Base-by-base conservation (phyloP, 2,797 vertebrate species). In the Dendrocincla tyrannina region DNA sequence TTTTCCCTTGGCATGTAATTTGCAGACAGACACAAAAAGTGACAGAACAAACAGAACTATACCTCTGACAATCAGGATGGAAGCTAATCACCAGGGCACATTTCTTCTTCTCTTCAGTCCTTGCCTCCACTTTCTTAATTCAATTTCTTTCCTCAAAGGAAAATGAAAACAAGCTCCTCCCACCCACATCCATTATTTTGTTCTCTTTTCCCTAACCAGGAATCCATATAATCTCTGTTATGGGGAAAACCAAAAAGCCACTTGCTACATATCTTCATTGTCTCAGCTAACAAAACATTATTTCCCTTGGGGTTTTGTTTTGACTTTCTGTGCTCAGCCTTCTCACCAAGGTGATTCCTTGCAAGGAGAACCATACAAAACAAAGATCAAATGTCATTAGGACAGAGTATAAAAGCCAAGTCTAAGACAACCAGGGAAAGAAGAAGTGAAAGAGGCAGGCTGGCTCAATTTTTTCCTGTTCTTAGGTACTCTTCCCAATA, bases 1-100 rank as follows among this genome's bases (percentile, higher is more conserved):
- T 94, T 97, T 91, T 95, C 76, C 62, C 82, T 84, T 84, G 83
- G 73, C 58, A 66, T 30, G 39, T 75, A 95, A 94, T 93, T 91
- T 91, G 86, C 90, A 95, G 78, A 53, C 33, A 63, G 37, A 53
- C 39, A 89, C 68, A 88, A 83, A 60, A 89, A 81, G 69, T 27
- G 19, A 86, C 1, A 0, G 78, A 92, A 84, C 19, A 83, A 92
- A 92, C 59, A 75, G 53, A 93, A 86, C 39, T 68, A 19, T 33
- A 88, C 58, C 58, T 91, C 66, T 91, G 46, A 90, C 69, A 88
- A 58, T 62, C 58, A 84, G 62, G 42, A 72, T 62, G 55, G 69
- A 76, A 95, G 69, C 53, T 53, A 53, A 88, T 55, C 76, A 78
- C 46, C 35, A 47, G 7, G 15, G 68, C 46, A 64, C 42, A 19